Conservation (phyloP, 1,140 invertebrate species). For the Zaprionus nigranus region DNA sequence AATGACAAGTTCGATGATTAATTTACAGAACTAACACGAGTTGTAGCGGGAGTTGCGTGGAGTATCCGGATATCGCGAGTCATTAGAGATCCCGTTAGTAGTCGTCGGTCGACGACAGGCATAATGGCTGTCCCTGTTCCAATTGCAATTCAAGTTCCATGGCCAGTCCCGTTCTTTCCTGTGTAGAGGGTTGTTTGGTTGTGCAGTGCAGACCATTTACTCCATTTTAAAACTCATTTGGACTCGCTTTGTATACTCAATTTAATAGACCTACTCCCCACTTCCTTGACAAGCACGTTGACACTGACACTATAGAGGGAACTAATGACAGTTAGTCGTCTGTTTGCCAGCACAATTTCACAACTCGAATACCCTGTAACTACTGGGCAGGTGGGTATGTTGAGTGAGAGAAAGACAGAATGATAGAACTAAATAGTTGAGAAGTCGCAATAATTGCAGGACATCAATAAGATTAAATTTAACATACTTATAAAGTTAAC, state of each 20-base stretch:
- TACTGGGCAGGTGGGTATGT: neutral
- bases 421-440: too few relatives aligned
- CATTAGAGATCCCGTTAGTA: slow-evolving; percentile 53
- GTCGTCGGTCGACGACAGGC: slow-evolving; percentile 15
- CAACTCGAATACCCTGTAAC: slow-evolving; percentile 3
- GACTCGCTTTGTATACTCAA: slow-evolving; percentile 38
- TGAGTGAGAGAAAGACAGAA: neutral
- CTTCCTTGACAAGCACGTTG: neutral
- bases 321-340: slow-evolving; percentile 64
- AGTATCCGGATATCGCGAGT: slow-evolving; percentile 12
- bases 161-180: neutral
- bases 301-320: slow-evolving; percentile 19
- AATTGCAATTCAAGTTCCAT: neutral
- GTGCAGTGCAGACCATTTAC: slow-evolving; percentile 56
- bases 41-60: slow-evolving; percentile 10
- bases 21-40: slow-evolving; percentile 35
- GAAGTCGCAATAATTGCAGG: too few relatives aligned
- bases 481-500: too few relatives aligned
- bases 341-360: slow-evolving; percentile 41
- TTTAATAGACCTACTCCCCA: slow-evolving; percentile 53
- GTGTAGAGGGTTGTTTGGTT: neutral
- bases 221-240: slow-evolving; percentile 78
- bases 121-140: slow-evolving; percentile 35
- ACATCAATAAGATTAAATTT: too few relatives aligned
- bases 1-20: slow-evolving; percentile 52